Evolutionary conservation across 30 jellyfish, hydroid and myxozoan species (phyloP).

Genomic region (Pelagia noctiluca): DNA sequence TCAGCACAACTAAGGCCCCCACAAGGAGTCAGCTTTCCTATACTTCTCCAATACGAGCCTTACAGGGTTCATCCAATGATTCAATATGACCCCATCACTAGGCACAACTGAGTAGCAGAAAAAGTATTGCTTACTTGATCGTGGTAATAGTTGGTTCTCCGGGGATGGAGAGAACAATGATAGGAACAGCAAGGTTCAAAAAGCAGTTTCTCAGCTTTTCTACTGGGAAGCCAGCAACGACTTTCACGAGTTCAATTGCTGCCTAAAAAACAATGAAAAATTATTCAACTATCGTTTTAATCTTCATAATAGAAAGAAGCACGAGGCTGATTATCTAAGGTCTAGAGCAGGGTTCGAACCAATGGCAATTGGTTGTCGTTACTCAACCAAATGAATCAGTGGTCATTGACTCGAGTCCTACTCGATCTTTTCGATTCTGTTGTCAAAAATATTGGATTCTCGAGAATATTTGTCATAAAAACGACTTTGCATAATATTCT

Average conservation of each 20-base stretch:
- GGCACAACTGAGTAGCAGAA: background rate
- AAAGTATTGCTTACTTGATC: constrained; percentile 66
- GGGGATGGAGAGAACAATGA: constrained; percentile 79
- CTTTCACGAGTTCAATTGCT: constrained; percentile 80
- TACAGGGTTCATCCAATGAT: background rate
- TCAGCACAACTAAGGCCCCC: background rate
- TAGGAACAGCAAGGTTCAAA: constrained; percentile 86
- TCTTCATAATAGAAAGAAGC: too few species aligned
- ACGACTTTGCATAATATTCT: too few species aligned
- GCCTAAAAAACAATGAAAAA: constrained; percentile 70
- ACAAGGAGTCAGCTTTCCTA: background rate
- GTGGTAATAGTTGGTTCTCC: constrained; percentile 65
- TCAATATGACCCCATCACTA: background rate
- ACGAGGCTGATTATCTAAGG: too few species aligned
- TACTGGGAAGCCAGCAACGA: constrained; percentile 56
- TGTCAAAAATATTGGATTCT: too few species aligned
- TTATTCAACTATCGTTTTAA: too few species aligned
- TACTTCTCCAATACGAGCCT: background rate
- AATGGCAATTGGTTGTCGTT: too few species aligned
- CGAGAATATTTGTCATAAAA: too few species aligned
- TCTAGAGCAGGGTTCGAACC: too few species aligned
- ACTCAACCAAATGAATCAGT: too few species aligned
- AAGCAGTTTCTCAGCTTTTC: constrained; percentile 78
- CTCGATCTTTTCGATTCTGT: too few species aligned
- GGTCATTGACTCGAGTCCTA: too few species aligned